Evolutionary conservation across 2,888 invertebrate genomes (phyloP).

Genomic region (Cheilosia scutellata): DNA sequence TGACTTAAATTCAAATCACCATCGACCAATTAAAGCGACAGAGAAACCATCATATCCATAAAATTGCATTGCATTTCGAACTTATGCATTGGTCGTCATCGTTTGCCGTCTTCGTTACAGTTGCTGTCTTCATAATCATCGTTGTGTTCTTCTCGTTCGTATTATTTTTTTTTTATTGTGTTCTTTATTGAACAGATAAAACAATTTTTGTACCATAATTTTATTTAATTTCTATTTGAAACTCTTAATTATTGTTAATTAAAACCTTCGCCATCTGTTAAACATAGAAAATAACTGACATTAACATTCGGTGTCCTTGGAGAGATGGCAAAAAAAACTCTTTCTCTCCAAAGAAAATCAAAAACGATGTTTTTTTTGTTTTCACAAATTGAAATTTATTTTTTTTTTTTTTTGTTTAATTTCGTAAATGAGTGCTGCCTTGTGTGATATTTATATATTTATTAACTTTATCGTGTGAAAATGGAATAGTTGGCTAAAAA

Average conservation of each 20-base stretch:
- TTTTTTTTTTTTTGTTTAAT: too few relatives aligned
- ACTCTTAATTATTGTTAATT: background rate
- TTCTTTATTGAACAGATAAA: slow-evolving; percentile 42
- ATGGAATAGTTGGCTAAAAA: too few relatives aligned
- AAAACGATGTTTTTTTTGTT: too few relatives aligned
- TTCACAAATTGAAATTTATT: too few relatives aligned
- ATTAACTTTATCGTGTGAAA: too few relatives aligned
- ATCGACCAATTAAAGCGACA: background rate
- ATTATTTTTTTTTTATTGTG: slow-evolving; percentile 44
- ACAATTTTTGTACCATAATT: slow-evolving; percentile 34
- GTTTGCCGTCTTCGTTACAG: slow-evolving; percentile 59
- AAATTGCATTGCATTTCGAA: slow-evolving; percentile 36
- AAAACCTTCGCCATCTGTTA: background rate
- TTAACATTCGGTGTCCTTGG: too few relatives aligned
- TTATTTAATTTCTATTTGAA: slow-evolving; percentile 15
- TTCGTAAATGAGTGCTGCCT: too few relatives aligned
- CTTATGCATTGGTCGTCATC: slow-evolving; percentile 54
- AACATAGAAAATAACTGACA: background rate
- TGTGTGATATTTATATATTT: too few relatives aligned
- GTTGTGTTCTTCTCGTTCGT: slow-evolving; percentile 69
- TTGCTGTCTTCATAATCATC: slow-evolving; percentile 67
- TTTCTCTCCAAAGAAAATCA: too few relatives aligned
- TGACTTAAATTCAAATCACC: too few relatives aligned
- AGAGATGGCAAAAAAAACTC: too few relatives aligned
- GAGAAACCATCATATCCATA: slow-evolving; percentile 20